These are phyloP conservation scores for Taphrorychus bicolor DNA, from an alignment of 2,888 invertebrate genomes.

Conservation along the genomic window DNA sequence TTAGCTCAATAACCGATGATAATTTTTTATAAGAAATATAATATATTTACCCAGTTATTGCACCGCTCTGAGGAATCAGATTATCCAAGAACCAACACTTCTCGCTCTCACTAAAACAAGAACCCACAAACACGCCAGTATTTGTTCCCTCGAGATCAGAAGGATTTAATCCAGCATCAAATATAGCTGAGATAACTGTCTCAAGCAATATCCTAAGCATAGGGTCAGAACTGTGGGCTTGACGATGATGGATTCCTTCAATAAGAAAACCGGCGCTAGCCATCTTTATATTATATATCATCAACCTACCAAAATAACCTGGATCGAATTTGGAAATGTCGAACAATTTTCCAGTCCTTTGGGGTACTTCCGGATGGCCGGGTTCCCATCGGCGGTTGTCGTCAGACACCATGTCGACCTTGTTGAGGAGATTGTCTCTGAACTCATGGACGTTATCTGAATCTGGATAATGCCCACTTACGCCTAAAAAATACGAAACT, in stretches of 20 bases:
- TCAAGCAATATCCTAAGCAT: slow-evolving; percentile 67
- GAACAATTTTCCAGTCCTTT: slow-evolving; percentile 72
- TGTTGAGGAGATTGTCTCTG: slow-evolving; percentile 73
- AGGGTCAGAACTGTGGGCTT: slow-evolving; percentile 66
- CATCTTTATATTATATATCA: too few relatives aligned
- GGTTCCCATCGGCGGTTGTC: slow-evolving; percentile 77
- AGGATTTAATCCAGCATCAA: slow-evolving; percentile 73
- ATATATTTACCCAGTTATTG: slow-evolving; percentile 38
- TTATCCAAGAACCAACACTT: slow-evolving; percentile 74
- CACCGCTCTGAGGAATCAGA: slow-evolving; percentile 53
- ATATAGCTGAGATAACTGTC: slow-evolving; percentile 65
- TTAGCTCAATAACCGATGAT: slow-evolving; percentile 19
- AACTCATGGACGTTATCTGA: slow-evolving; percentile 77
- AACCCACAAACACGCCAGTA: slow-evolving; percentile 82
- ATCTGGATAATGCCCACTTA: slow-evolving; percentile 79
- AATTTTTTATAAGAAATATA: slow-evolving; percentile 31
- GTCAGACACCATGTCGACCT: slow-evolving; percentile 84
- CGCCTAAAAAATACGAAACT: too few relatives aligned
- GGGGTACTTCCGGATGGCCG: slow-evolving; percentile 66
- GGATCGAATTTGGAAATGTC: slow-evolving; percentile 64
- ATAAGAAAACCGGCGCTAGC: too few relatives aligned
- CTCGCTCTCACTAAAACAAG: slow-evolving; percentile 79
- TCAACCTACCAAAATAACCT: slow-evolving; percentile 63
- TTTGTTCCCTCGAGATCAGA: slow-evolving; percentile 71
- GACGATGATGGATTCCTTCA: slow-evolving; percentile 58